Evolutionary conservation across 1,140 invertebrate species (phyloP).

Genomic region (Drusus annulatus): DNA sequence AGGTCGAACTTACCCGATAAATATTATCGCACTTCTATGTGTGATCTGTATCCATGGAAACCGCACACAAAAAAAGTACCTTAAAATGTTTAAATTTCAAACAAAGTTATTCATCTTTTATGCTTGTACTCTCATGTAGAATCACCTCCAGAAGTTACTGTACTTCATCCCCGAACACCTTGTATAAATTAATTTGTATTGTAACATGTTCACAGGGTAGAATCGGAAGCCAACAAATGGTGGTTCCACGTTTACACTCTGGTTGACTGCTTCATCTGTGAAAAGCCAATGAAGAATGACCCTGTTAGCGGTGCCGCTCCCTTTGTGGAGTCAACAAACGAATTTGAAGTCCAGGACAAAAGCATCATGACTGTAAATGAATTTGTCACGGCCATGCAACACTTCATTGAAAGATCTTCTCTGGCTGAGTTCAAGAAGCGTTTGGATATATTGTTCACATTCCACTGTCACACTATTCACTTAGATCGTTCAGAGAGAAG

Average conservation of each 20-base stretch:
- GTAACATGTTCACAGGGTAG: slow-evolving; percentile 68
- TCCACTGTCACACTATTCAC: slow-evolving; percentile 82
- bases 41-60: no score
- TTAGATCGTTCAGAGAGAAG: slow-evolving; percentile 65
- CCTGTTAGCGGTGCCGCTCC: slow-evolving; percentile 3
- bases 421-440: slow-evolving; percentile 88
- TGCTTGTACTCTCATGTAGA: no score
- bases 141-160: no score
- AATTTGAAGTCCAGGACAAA: neutral
- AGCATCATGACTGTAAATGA: slow-evolving; percentile 58
- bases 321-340: neutral
- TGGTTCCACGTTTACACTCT: slow-evolving; percentile 92
- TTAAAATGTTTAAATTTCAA: no score
- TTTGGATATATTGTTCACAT: slow-evolving; percentile 83
- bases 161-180: no score
- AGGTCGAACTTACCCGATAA: no score
- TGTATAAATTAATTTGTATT: slow-evolving; percentile 22
- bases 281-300: slow-evolving; percentile 50
- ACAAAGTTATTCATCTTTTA: no score
- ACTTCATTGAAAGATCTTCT: slow-evolving; percentile 88
- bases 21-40: no score
- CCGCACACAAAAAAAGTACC: no score
- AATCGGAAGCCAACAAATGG: slow-evolving; percentile 81
- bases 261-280: slow-evolving; percentile 68
- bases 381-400: slow-evolving; percentile 76